A percentile compares a stretch with the other conserved stretches of the same genome.
Conservation (phyloP, 2,113 vertebrate species). For the Brachyhypopomus gauderio region DNA sequence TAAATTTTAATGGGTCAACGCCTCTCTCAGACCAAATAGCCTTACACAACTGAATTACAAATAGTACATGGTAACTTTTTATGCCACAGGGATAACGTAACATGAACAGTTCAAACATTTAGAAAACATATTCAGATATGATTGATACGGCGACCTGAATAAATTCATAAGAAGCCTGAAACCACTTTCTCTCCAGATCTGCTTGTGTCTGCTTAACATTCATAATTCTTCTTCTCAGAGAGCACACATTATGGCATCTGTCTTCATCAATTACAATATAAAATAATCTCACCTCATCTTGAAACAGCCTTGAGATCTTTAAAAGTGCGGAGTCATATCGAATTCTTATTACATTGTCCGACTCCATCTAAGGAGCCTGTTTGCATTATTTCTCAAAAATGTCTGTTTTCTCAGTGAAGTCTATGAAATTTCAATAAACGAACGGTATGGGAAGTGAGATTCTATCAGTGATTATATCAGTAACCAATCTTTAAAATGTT, state of each 20-base stretch:
- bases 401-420: not conserved
- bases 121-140: slow-evolving; percentile 82
- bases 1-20: slow-evolving; percentile 25
- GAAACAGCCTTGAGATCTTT: slow-evolving; percentile 85
- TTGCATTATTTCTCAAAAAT: not conserved
- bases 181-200: slow-evolving; percentile 82
- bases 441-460: not conserved
- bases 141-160: slow-evolving; percentile 93
- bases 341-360: slow-evolving; percentile 30
- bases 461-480: too few relatives aligned
- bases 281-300: slow-evolving; percentile 86
- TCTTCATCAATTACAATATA: slow-evolving; percentile 82
- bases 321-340: slow-evolving; percentile 83
- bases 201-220: slow-evolving; percentile 90
- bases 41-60: slow-evolving; percentile 15
- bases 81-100: slow-evolving; percentile 40
- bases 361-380: not conserved
- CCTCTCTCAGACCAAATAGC: slow-evolving; percentile 39
- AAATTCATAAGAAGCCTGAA: slow-evolving; percentile 85
- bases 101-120: slow-evolving; percentile 57
- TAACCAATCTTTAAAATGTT: too few relatives aligned
- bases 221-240: slow-evolving; percentile 91
- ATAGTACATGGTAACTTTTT: slow-evolving; percentile 29
- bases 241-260: slow-evolving; percentile 94
- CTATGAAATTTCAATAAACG: not conserved